A percentile compares a stretch with the other conserved stretches of the same genome.
These are phyloP conservation scores for Drosophila niveifrons DNA, from an alignment of 2,888 invertebrate species.

Conservation along the genomic window DNA sequence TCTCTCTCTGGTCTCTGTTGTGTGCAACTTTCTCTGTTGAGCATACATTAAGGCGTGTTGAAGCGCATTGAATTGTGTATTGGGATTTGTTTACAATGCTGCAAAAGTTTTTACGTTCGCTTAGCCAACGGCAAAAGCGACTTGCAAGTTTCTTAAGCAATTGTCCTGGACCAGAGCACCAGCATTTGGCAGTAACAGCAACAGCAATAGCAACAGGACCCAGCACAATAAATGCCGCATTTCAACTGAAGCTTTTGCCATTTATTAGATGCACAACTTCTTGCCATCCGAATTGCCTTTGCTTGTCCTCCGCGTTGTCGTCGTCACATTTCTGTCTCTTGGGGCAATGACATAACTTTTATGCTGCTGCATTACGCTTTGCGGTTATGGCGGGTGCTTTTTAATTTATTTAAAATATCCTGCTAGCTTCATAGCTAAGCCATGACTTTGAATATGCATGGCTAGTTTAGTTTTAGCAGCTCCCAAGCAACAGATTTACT, in stretches of 20 bases:
- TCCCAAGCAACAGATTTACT: slow-evolving; percentile 30
- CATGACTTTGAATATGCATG: slow-evolving; percentile 27
- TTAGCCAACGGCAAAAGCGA: slow-evolving; percentile 74
- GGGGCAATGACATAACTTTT: slow-evolving; percentile 62
- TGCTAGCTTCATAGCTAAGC: slow-evolving; percentile 17
- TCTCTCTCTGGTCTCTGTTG: slow-evolving; percentile 13
- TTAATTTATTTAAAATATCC: slow-evolving; percentile 63
- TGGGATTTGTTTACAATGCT: slow-evolving; percentile 80
- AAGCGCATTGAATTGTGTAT: slow-evolving; percentile 80
- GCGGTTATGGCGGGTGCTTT: slow-evolving; percentile 45
- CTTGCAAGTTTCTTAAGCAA: slow-evolving; percentile 73
- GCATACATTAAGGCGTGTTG: slow-evolving; percentile 79
- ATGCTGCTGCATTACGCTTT: slow-evolving; percentile 53
- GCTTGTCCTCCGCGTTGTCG: background rate
- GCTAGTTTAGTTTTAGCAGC: background rate
- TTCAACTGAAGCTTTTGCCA: slow-evolving; percentile 55
- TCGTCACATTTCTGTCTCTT: slow-evolving; percentile 14
- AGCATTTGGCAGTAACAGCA: slow-evolving; percentile 29
- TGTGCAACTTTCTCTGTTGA: slow-evolving; percentile 64
- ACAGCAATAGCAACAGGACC: slow-evolving; percentile 34
- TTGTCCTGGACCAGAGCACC: slow-evolving; percentile 51
- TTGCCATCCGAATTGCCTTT: slow-evolving; percentile 33
- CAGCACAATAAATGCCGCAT: slow-evolving; percentile 32
- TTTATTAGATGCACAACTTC: slow-evolving; percentile 74
- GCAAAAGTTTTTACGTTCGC: slow-evolving; percentile 77